Base-by-base conservation (phyloP, 2,888 invertebrate genomes). In the Cybosia mesomella region DNA sequence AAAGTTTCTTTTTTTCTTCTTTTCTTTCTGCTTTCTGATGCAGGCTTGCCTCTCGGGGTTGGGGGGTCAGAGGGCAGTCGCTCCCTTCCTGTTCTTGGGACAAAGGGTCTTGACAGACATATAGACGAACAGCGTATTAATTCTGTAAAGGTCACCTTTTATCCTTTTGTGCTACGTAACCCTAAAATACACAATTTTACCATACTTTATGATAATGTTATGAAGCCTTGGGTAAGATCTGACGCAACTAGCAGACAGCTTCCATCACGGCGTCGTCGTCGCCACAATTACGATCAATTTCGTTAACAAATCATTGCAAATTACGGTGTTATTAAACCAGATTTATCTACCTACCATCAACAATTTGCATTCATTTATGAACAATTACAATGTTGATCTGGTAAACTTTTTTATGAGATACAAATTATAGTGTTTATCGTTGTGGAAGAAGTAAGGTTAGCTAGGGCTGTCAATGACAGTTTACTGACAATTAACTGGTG, bases 281-380 rank as follows among this genome's bases (percentile, higher is more conserved):
- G 60, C 22, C n/a, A 62, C 58, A 66, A 77, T 77, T 72, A 73
- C 2, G 69, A 68, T 53, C 59, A 72, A 73, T 76, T 73, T 70
- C 32, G 57, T 68, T 68, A 58, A 63, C 72, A 72, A 79, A 79
- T 74, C 68, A 71, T 73, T 62, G 70, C 60, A 65, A 71, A 71
- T 66, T 49, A 61, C 71, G 64, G 59, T 61, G 66, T 73, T 78
- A 74, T 73, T 70, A 73, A 60, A 72, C 62, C 69, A 59, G 54
- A 57, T 64, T 66, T 76, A 76, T 81, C 76, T 70, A 55, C 67
- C 15, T 43, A 28, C 63, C 57, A 80, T 77, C 76, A 36, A 60
- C 67, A 66, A 81, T 81, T 79, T 81, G 69, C 79, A 79, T 80
- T 78, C 67, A 80, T 80, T 80, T 71, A 55, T 68, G 61, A 67